Conservation (phyloP, 2,113 vertebrate species). For the Ammodytes marinus region DNA sequence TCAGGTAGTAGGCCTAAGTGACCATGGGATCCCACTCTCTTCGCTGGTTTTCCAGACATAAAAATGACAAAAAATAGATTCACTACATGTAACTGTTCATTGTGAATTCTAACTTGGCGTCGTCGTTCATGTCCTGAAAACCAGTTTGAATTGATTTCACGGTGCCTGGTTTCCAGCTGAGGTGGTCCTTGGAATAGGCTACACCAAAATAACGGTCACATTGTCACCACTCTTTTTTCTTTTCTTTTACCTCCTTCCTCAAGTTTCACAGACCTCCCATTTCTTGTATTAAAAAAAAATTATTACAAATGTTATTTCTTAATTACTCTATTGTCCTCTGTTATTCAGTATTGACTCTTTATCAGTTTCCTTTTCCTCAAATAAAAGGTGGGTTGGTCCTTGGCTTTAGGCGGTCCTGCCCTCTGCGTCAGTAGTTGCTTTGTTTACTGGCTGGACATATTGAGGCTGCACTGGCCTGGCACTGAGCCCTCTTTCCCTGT, state of each 20-base stretch:
- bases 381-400: neutral
- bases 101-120: constrained; percentile 33
- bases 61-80: neutral
- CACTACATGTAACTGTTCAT: neutral
- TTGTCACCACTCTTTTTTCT: neutral
- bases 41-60: constrained; percentile 34
- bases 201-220: constrained; percentile 21
- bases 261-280: neutral
- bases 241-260: neutral
- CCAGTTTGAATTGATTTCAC: constrained; percentile 33
- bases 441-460: constrained; percentile 65
- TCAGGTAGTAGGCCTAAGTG: constrained; percentile 86
- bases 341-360: neutral
- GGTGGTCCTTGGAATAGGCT: neutral
- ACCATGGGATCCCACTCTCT: constrained; percentile 32
- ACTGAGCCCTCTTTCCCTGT: constrained; percentile 54
- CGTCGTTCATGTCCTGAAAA: constrained; percentile 22
- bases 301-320: neutral
- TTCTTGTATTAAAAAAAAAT: neutral
- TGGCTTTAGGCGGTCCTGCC: neutral
- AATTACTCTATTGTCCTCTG: neutral
- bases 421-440: constrained; percentile 33
- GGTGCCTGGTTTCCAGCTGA: constrained; percentile 34
- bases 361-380: neutral
- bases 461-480: constrained; percentile 72